phyloP scores from a whole-genome alignment of 2,113 vertebrate genomes.

The Oreochromis tanganicae region DNA sequence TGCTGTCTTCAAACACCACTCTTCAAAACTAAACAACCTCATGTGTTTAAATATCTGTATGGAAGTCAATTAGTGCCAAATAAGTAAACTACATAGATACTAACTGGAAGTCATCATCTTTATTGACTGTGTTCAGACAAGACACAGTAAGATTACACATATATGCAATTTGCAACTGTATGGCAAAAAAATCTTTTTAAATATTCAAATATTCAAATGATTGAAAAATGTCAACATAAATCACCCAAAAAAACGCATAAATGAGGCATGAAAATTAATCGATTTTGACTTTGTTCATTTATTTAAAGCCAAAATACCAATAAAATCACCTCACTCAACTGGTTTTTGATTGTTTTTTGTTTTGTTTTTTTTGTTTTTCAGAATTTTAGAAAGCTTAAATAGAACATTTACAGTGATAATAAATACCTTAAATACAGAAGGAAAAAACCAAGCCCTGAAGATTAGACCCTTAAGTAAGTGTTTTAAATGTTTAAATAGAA shows the following conservation, averaged over 20 bases:
- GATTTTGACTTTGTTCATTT: neutral
- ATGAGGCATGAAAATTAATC: neutral
- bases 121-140: neutral
- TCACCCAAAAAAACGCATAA: neutral
- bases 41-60: neutral
- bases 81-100: neutral
- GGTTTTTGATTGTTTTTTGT: neutral
- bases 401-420: neutral
- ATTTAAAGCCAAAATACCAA: neutral
- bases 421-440: neutral
- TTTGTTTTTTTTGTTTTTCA: neutral
- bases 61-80: neutral
- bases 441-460: neutral
- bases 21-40: neutral
- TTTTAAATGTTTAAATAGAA: neutral
- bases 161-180: neutral
- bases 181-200: neutral
- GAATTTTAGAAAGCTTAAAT: neutral
- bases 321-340: neutral
- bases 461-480: neutral
- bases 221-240: neutral
- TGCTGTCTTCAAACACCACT: neutral
- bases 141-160: neutral
- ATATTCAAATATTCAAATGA: neutral
- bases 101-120: neutral